Conservation (phyloP, 2,888 invertebrate species). For the Oscheius sp. region DNA sequence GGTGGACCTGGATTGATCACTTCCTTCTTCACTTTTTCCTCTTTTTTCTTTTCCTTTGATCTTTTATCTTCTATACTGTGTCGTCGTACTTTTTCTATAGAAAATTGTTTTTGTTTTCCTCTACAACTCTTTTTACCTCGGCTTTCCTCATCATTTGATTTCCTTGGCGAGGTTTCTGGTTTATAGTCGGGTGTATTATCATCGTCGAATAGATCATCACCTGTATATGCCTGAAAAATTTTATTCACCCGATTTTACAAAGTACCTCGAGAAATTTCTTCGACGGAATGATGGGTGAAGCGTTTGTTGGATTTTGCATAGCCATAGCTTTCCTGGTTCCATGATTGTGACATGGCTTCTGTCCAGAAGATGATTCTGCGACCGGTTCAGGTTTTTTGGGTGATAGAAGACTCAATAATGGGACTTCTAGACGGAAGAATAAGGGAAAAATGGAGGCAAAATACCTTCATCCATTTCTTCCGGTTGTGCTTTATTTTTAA, state of each 20-base stretch:
- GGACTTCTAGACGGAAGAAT: conserved; percentile 10
- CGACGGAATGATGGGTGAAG: not conserved
- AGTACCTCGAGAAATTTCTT: conserved; percentile 1
- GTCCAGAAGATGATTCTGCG: not conserved
- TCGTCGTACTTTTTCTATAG: not conserved
- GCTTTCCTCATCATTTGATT: not conserved
- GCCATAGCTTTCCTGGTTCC: conserved; percentile 12
- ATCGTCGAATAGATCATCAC: conserved; percentile 3
- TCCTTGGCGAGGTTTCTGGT: not conserved
- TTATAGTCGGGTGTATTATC: not conserved
- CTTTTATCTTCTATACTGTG: not conserved
- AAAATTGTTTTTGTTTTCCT: not conserved
- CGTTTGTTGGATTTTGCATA: not conserved
- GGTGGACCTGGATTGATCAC: not conserved
- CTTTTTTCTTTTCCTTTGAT: conserved; percentile 4
- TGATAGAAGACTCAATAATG: conserved; percentile 13
- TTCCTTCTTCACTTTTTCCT: not conserved
- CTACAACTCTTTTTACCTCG: not conserved
- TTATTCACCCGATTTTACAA: not conserved
- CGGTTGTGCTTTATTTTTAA: not conserved
- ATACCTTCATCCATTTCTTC: not conserved
- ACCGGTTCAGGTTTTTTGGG: not conserved
- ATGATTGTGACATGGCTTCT: conserved; percentile 1
- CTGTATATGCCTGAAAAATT: not conserved
- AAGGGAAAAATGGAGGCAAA: not conserved